A percentile compares a stretch with the other conserved stretches of the same genome.
phyloP scores from a whole-genome alignment of 2,888 invertebrate genomes.

The Melieria crassipennis region DNA sequence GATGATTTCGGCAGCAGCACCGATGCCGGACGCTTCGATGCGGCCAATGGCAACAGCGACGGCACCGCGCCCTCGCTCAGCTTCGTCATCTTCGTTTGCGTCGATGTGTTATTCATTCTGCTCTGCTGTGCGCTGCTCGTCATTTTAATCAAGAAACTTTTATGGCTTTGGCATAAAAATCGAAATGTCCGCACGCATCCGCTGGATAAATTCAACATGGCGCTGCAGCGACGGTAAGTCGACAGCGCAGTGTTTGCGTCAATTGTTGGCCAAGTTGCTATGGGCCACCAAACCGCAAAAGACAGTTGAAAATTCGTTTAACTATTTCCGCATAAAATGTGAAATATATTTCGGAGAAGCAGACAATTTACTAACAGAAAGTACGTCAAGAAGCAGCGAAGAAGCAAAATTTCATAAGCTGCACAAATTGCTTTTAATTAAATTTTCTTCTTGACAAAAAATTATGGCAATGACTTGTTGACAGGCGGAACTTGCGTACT shows the following conservation, averaged over 20 bases:
- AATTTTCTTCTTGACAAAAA: too few relatives aligned
- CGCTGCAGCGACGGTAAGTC: slow-evolving; percentile 68
- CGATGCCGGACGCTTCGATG: not conserved
- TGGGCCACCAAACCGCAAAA: not conserved
- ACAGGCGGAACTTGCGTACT: too few relatives aligned
- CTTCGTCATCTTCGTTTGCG: slow-evolving; percentile 67
- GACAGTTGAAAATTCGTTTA: not conserved
- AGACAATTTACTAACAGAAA: too few relatives aligned
- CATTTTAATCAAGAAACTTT: slow-evolving; percentile 73
- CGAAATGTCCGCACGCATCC: slow-evolving; percentile 54
- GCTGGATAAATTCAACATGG: slow-evolving; percentile 71
- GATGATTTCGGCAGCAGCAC: slow-evolving; percentile 15
- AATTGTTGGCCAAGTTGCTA: not conserved
- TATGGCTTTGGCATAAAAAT: slow-evolving; percentile 70
- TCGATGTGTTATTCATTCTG: slow-evolving; percentile 74
- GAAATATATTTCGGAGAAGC: too few relatives aligned
- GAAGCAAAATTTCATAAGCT: too few relatives aligned
- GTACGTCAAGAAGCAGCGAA: too few relatives aligned
- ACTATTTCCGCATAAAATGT: too few relatives aligned
- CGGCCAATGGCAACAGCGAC: slow-evolving; percentile 21
- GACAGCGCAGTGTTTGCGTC: not conserved
- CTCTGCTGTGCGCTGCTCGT: slow-evolving; percentile 76
- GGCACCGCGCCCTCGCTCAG: slow-evolving; percentile 50
- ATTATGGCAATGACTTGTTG: too few relatives aligned
- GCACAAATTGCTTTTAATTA: too few relatives aligned